Evolutionary conservation across 2,888 invertebrate genomes (phyloP).

Genomic region (Cremastobaeus sp.): DNA sequence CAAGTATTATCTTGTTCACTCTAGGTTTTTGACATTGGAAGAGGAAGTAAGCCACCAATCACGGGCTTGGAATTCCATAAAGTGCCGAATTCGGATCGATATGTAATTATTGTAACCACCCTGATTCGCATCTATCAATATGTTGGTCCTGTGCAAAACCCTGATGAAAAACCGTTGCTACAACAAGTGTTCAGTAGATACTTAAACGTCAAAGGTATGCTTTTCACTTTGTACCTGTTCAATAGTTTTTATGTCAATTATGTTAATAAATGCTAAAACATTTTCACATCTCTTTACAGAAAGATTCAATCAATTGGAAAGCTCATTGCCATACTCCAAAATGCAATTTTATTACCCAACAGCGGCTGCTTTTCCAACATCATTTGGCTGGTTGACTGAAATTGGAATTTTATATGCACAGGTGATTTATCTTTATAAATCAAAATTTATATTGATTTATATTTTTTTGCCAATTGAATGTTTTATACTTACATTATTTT

Average conservation of each 20-base stretch:
- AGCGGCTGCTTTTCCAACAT: conserved; percentile 84
- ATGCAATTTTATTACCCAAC: conserved; percentile 87
- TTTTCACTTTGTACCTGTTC: background rate
- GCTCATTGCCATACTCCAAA: conserved; percentile 86
- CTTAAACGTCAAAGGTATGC: conserved; percentile 83
- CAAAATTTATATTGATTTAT: too few relatives aligned
- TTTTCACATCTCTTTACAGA: too few relatives aligned
- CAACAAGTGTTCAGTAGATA: conserved; percentile 89
- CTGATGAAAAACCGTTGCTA: conserved; percentile 89
- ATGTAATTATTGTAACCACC: conserved; percentile 91
- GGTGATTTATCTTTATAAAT: conserved; percentile 77
- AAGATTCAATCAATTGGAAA: conserved; percentile 85
- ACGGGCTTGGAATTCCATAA: conserved; percentile 92
- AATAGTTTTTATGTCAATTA: background rate
- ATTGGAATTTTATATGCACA: conserved; percentile 89
- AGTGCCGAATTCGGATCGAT: conserved; percentile 85
- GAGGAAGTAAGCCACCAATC: conserved; percentile 87
- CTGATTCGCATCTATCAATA: conserved; percentile 92
- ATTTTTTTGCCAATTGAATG: too few relatives aligned
- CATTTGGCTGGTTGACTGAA: conserved; percentile 93
- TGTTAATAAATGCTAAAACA: background rate
- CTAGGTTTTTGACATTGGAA: conserved; percentile 92
- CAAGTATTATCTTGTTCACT: conserved; percentile 58
- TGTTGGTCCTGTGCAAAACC: conserved; percentile 84
- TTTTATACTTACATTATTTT: conserved; percentile 13